Conservation (phyloP, 2,113 vertebrate species). For the Gnathonemus longibarbis region DNA sequence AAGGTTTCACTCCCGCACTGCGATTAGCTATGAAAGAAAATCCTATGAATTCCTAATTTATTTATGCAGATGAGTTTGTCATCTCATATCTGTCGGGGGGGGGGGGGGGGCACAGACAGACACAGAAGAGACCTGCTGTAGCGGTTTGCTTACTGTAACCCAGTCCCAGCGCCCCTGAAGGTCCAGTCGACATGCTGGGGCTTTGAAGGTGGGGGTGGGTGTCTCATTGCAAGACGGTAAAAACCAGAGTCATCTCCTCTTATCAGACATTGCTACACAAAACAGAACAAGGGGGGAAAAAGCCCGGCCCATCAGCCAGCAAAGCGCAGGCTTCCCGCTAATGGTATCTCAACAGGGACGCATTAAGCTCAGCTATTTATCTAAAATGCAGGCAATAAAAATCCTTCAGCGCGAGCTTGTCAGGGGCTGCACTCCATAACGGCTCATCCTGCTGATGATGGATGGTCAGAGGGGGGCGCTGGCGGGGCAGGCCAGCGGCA, state of each 20-base stretch:
- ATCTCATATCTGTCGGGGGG: constrained; percentile 76
- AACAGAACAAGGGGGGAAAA: not conserved
- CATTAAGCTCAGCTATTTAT: constrained; percentile 24
- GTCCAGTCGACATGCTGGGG: not conserved
- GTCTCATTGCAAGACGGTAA: not conserved
- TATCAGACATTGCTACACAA: constrained; percentile 6
- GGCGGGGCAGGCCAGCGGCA: constrained; percentile 56
- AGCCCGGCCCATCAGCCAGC: not conserved
- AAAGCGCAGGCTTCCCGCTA: not conserved
- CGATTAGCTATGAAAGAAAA: constrained; percentile 97
- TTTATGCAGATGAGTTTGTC: constrained; percentile 98
- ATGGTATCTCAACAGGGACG: constrained; percentile 1
- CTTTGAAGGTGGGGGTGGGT: not conserved
- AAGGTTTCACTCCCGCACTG: constrained; percentile 88
- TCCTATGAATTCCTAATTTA: constrained; percentile 98
- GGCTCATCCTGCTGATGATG: constrained; percentile 58
- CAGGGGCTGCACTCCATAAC: constrained; percentile 67
- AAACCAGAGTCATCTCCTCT: not conserved
- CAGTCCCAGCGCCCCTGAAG: not conserved
- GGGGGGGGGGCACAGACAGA: constrained; percentile 26
- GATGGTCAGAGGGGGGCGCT: constrained; percentile 68
- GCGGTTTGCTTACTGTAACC: not conserved
- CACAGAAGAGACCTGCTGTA: constrained; percentile 20
- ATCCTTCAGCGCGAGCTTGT: constrained; percentile 57
- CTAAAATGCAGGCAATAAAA: constrained; percentile 27